Evolutionary conservation across 53 echinoderm and acorn worm species (phyloP).

Genomic region (Temnopleurus reevesii): DNA sequence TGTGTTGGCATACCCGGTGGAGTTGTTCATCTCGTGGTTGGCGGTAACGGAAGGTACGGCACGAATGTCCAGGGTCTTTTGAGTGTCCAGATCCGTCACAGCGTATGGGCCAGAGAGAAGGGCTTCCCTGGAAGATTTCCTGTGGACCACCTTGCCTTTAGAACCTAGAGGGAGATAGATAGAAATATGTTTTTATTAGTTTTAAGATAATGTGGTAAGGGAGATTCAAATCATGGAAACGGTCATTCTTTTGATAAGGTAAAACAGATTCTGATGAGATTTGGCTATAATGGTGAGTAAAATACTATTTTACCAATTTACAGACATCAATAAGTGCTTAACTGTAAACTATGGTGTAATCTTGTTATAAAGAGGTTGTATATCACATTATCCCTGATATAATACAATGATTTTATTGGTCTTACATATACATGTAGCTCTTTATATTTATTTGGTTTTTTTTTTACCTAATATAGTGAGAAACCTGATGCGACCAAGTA

Average conservation of each 20-base stretch:
- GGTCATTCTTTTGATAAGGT: no score
- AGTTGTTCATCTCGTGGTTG: not conserved
- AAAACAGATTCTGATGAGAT: no score
- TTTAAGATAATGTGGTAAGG: no score
- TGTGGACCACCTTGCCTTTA: slow-evolving; percentile 49
- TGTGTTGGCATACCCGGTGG: not conserved
- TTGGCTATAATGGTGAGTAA: not conserved
- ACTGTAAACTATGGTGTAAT: no score
- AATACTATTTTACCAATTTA: not conserved
- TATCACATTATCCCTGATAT: no score
- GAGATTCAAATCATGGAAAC: no score
- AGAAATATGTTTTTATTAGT: not conserved
- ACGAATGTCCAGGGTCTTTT: slow-evolving; percentile 70
- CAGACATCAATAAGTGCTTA: not conserved
- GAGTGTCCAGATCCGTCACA: slow-evolving; percentile 90
- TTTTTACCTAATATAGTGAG: no score
- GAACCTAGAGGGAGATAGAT: slow-evolving; percentile 18
- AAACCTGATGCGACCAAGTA: no score
- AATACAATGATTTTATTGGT: no score
- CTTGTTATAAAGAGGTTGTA: no score
- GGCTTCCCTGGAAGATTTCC: slow-evolving; percentile 46
- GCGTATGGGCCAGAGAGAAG: slow-evolving; percentile 63
- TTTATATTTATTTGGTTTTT: no score
- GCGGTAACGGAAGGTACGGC: not conserved
- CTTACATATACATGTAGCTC: no score